Evolutionary conservation across 2,888 invertebrate species (phyloP), one percentile per base, ranked within the genome.

Genomic region (Polydrusus pterygomalis): DNA sequence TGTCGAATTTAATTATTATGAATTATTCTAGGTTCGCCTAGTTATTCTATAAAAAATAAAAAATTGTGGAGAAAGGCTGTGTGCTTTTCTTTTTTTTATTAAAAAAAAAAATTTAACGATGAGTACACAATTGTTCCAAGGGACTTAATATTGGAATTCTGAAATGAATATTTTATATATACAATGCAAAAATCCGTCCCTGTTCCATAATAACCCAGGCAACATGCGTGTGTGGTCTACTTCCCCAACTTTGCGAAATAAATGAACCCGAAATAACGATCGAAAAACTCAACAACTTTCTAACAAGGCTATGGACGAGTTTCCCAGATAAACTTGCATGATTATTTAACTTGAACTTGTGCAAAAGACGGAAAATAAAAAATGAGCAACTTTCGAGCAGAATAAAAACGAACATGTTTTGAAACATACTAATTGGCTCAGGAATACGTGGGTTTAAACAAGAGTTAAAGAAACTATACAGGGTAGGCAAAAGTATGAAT

Each of bases 251-350:
- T 54, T 30, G 20, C 18, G 54, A 54, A 25, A 54, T 25, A 54
- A 54, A 54, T 54, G 25, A 54, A 54, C 30, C 30, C n/a, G 54
- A 54, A 54, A 54, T 54, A 54, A 54, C 54, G 54, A 54, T 30
- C 54, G 25, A 25, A 54, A 54, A 54, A 54, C 54, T 54, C 25
- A n/a, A 25, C 51, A 51, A 54, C 51, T 51, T 54, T 20, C n/a
- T 25, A 25, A 54, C 25, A 25, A 54, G 25, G n/a, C 0, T 54
- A 54, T 20, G 54, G 30, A 54, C 25, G 25, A 54, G 30, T 54
- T 54, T n/a, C 30, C 54, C n/a, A 30, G 30, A 54, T 54, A 30
- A 54, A 54, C 54, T 54, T 54, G 54, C 54, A 54, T 54, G 54
- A 25, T 54, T 54, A 51, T 51, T 51, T 20, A 54, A 54, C 54